Conservation (phyloP, 2,797 vertebrate species). For the Chromobotia macracanthus region DNA sequence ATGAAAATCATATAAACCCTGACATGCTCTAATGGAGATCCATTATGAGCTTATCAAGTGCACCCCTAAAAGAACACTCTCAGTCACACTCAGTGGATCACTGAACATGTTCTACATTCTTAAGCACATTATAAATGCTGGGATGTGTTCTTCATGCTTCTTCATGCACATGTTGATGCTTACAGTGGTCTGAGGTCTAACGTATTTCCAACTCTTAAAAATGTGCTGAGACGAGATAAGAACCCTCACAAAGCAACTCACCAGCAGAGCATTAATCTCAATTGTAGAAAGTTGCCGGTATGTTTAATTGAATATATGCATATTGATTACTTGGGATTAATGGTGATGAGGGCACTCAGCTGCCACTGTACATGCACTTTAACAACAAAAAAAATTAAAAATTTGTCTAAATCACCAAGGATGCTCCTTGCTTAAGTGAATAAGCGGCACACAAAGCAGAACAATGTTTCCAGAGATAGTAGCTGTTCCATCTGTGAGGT, state of each 20-base stretch:
- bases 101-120: slow-evolving; percentile 1
- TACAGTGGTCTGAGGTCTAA: slow-evolving; percentile 29
- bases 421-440: slow-evolving; percentile 52
- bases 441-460: slow-evolving; percentile 22
- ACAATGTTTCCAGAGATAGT: slow-evolving; percentile 3
- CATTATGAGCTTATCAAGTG: slow-evolving; percentile 20
- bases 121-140: slow-evolving; percentile 11
- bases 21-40: slow-evolving; percentile 20
- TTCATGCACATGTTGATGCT: slow-evolving; percentile 11
- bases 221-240: slow-evolving; percentile 77
- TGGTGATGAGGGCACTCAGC: slow-evolving; percentile 67
- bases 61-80: slow-evolving; percentile 2
- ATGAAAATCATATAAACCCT: slow-evolving; percentile 28
- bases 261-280: slow-evolving; percentile 73
- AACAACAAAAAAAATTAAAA: slow-evolving; percentile 47
- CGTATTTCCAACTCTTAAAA: slow-evolving; percentile 63
- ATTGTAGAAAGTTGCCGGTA: slow-evolving; percentile 73
- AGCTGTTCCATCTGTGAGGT: slow-evolving; percentile 13
- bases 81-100: background rate
- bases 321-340: slow-evolving; percentile 75
- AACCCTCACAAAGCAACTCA: slow-evolving; percentile 68
- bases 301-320: slow-evolving; percentile 64
- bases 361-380: slow-evolving; percentile 66
- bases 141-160: slow-evolving; percentile 1
- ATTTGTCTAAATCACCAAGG: slow-evolving; percentile 62